Percentiles rank a stretch among this genome's conserved stretches.
Conservation (phyloP, 2,888 invertebrate species). For the Cetonia aurata region DNA sequence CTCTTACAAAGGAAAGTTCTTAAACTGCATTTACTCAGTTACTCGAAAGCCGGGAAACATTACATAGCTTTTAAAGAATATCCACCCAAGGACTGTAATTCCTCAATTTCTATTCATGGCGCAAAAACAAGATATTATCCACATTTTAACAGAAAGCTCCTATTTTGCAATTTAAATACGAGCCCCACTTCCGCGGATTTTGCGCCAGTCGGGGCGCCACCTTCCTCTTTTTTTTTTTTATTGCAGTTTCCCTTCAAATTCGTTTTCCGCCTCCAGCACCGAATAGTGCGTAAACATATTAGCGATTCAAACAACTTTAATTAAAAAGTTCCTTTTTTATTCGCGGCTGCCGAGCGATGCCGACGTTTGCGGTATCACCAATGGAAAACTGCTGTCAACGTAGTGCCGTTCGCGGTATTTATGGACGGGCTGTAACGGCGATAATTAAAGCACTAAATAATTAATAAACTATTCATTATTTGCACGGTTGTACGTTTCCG, state of each 20-base stretch:
- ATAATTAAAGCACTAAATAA: constrained; percentile 40
- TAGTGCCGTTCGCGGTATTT: constrained; percentile 7
- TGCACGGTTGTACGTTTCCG: constrained; percentile 16
- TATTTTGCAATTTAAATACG: constrained; percentile 60
- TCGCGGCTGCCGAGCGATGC: background rate
- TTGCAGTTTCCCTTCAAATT: constrained; percentile 17
- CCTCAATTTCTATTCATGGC: constrained; percentile 62
- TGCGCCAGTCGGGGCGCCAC: background rate
- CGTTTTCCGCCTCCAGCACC: background rate
- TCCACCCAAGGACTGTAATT: constrained; percentile 50
- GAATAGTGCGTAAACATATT: constrained; percentile 40
- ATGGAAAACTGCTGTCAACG: constrained; percentile 10
- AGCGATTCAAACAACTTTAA: constrained; percentile 36
- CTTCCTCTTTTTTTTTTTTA: constrained; percentile 28
- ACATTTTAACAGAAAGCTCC: constrained; percentile 59
- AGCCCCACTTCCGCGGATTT: constrained; percentile 20
- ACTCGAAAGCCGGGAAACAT: constrained; percentile 29
- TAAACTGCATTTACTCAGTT: constrained; percentile 31
- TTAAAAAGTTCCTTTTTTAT: constrained; percentile 30
- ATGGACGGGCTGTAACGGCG: constrained; percentile 12
- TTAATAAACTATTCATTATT: constrained; percentile 37
- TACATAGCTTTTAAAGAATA: constrained; percentile 44
- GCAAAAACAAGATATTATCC: constrained; percentile 61
- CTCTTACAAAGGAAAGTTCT: constrained; percentile 26
- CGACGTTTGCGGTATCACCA: background rate